Percentiles rank a stretch among this genome's conserved stretches.
Evolutionary conservation across 1,140 invertebrate genomes (phyloP).

Genomic region (Grapholita molesta): DNA sequence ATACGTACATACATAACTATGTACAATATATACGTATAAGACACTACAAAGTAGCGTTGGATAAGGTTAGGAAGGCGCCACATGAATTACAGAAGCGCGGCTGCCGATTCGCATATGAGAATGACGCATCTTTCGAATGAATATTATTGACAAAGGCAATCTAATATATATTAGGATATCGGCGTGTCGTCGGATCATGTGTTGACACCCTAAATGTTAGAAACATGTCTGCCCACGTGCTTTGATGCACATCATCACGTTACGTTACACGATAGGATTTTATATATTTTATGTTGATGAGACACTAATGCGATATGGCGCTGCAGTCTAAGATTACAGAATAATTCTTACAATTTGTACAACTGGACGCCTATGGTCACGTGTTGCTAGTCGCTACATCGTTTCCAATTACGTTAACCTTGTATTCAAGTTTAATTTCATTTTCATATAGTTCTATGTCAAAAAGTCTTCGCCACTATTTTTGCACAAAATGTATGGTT

Average conservation of each 20-base stretch:
- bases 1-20: conserved; percentile 4
- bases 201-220: conserved; percentile 24
- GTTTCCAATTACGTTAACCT: neutral
- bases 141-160: neutral
- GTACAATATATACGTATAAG: too few relatives aligned
- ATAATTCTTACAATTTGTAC: conserved; percentile 18
- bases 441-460: too few relatives aligned
- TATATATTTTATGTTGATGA: conserved; percentile 5
- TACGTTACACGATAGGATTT: conserved; percentile 31
- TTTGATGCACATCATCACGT: conserved; percentile 26
- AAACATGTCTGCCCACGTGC: conserved; percentile 35
- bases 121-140: neutral
- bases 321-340: conserved; percentile 18
- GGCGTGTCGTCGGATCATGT: conserved; percentile 18
- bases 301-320: conserved; percentile 5
- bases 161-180: conserved; percentile 1
- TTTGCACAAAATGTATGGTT: too few relatives aligned
- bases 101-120: neutral
- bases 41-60: neutral
- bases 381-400: neutral
- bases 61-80: conserved; percentile 6
- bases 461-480: too few relatives aligned
- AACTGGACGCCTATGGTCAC: neutral
- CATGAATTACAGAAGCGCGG: neutral
- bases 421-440: too few relatives aligned